A percentile compares a stretch with the other conserved stretches of the same genome.
phyloP scores from a whole-genome alignment of 2,797 vertebrate genomes.

The Triplophysa yarkandensis region DNA sequence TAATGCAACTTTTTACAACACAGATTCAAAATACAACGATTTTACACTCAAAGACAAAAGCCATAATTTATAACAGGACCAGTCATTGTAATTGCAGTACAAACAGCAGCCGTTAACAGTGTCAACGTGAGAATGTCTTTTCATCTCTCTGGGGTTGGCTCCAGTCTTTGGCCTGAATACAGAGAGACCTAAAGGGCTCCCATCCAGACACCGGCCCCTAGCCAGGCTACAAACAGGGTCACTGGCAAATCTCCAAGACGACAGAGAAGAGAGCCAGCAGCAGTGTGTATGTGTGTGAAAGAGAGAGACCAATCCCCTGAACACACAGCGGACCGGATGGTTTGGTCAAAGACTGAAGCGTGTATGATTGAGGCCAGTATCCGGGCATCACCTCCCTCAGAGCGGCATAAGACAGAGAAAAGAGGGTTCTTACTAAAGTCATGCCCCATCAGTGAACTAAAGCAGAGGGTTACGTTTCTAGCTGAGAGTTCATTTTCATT shows the following conservation, averaged over 20 bases:
- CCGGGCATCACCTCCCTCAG: slow-evolving; percentile 24
- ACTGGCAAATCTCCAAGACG: slow-evolving; percentile 30
- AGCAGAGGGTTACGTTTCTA: neutral
- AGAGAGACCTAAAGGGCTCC: slow-evolving; percentile 47
- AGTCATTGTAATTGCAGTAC: slow-evolving; percentile 3
- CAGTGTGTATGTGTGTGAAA: slow-evolving; percentile 3
- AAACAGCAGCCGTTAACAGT: slow-evolving; percentile 20
- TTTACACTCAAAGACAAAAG: neutral
- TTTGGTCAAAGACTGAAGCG: slow-evolving; percentile 47
- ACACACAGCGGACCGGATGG: slow-evolving; percentile 41
- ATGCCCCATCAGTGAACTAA: slow-evolving; percentile 10
- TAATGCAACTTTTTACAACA: too few relatives aligned
- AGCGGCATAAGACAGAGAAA: slow-evolving; percentile 17
- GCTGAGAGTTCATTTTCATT: slow-evolving; percentile 13
- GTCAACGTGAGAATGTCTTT: slow-evolving; percentile 24
- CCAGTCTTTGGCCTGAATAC: slow-evolving; percentile 44
- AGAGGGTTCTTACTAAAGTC: slow-evolving; percentile 14
- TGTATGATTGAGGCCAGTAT: slow-evolving; percentile 31
- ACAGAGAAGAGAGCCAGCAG: slow-evolving; percentile 34
- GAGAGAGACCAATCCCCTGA: neutral
- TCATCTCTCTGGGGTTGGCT: slow-evolving; percentile 43
- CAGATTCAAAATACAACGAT: too few relatives aligned
- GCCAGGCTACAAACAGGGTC: slow-evolving; percentile 48
- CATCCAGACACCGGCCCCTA: slow-evolving; percentile 54
- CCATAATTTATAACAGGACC: slow-evolving; percentile 1